Base-by-base conservation (phyloP, 1,140 invertebrate species). In the Pogonognathellus flavescens region DNA sequence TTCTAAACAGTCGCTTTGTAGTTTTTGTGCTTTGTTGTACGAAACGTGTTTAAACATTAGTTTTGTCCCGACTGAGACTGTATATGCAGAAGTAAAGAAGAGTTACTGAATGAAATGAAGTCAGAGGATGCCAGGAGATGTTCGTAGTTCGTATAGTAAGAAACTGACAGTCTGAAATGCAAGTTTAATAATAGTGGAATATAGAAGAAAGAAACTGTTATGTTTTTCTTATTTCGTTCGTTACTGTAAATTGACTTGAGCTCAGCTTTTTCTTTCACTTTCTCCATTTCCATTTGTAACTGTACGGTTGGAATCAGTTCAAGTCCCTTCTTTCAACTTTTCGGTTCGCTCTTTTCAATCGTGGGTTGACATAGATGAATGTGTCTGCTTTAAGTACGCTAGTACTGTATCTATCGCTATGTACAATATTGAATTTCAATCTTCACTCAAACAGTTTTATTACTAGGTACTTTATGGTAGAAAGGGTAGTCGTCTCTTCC, bases 221-320 rank as follows among this genome's bases (percentile, higher is more conserved):
- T 10, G 0, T 31, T 25, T 22, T 66, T 25, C 11, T 41, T 14
- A 22, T 20, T 31, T 13, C 22, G 62, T 66, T 66, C 62, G 62
- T 66, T 66, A 66, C 18, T 25, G 62, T 25, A 66, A 66, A 66
- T 66, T 66, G 25, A 66, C 62, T 66, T 66, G 22, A 41, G 31
- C 31, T 41, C 31, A 41, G 22, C 62, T 13, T 25, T 66, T 25
- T 66, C 62, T 66, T 66, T 66, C 20, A 66, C 25, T 66, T 31
- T 11, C 60, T 62, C 20, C 60, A 25, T 25, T 66, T 66, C 25
- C 60, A 66, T 22, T 66, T 4, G 9, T 31, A 66, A 66, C 22
- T 66, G 14, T 31, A 1, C 2, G 25, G 62, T 66, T 66, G 62
- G 25, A 66, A 66, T 31, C 25, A 6, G 62, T 66, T 66, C 62